Percentiles rank a stretch among this genome's conserved stretches.
These are phyloP conservation scores for Struthidea cinerea DNA, from an alignment of 2,113 vertebrate species.

Conservation along the genomic window DNA sequence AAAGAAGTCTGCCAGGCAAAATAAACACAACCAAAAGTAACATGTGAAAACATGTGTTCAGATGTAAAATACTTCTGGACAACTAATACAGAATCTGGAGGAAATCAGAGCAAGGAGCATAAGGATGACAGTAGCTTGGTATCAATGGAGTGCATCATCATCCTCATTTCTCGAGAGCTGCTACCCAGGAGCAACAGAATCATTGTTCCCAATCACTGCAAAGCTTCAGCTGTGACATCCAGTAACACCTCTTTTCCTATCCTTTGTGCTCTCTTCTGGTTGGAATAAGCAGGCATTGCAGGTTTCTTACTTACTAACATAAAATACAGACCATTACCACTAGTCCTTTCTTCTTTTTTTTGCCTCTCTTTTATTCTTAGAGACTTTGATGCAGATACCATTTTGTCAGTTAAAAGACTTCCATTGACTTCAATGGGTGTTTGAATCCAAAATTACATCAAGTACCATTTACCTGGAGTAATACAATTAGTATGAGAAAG, in stretches of 20 bases:
- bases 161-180: neutral
- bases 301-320: neutral
- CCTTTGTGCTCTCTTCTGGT: neutral
- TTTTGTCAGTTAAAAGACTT: slow-evolving; percentile 44
- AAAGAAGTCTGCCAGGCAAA: neutral
- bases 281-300: neutral
- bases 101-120: neutral
- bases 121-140: neutral
- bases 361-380: neutral
- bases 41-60: neutral
- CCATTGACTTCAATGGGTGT: slow-evolving; percentile 29
- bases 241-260: neutral
- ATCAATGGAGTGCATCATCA: neutral
- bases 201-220: neutral
- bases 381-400: slow-evolving; percentile 9
- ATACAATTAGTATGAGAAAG: neutral
- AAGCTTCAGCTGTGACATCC: neutral
- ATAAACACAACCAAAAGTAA: slow-evolving; percentile 6
- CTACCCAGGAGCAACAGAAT: neutral
- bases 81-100: neutral
- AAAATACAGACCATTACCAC: neutral
- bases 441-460: slow-evolving; percentile 32
- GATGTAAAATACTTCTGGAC: neutral
- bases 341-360: neutral
- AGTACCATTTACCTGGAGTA: neutral